Evolutionary conservation across 35 echinoderm and acorn worm genomes (phyloP).

Genomic region (Heliocidaris erythrogramma): DNA sequence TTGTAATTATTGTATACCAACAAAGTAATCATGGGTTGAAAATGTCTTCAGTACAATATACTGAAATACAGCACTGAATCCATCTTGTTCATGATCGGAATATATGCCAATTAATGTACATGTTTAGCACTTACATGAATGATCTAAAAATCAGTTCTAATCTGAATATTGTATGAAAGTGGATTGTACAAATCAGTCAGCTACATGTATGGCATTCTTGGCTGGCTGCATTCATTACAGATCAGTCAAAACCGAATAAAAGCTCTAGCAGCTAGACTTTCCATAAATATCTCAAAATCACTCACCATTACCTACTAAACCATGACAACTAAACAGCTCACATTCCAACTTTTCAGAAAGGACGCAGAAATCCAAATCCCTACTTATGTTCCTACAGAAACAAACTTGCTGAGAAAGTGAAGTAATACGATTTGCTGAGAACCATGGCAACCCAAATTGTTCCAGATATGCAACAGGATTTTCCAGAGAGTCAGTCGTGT

Average conservation of each 20-base stretch:
- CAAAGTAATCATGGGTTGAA: no score
- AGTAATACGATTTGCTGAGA: not conserved
- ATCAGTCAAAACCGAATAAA: not conserved
- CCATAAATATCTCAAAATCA: not conserved
- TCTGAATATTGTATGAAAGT: no score
- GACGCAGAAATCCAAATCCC: not conserved
- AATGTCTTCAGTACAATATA: no score
- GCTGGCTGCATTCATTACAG: no score
- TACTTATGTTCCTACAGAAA: not conserved
- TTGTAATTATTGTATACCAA: no score
- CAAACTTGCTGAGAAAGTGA: not conserved
- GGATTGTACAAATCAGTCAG: no score
- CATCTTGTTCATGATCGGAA: no score
- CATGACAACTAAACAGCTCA: not conserved
- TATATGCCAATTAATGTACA: no score
- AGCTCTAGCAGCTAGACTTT: not conserved
- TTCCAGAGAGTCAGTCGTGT: not conserved
- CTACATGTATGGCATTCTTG: no score
- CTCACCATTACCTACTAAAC: not conserved
- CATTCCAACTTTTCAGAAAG: not conserved
- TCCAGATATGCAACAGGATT: not conserved
- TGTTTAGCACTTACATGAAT: no score
- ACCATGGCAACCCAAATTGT: not conserved
- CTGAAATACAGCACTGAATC: no score
- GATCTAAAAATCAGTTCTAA: no score